A percentile compares a stretch with the other conserved stretches of the same genome.
Conservation (phyloP, 30 jellyfish, hydroid and myxozoan species). For the Calvadosia cruxmelitensis region DNA sequence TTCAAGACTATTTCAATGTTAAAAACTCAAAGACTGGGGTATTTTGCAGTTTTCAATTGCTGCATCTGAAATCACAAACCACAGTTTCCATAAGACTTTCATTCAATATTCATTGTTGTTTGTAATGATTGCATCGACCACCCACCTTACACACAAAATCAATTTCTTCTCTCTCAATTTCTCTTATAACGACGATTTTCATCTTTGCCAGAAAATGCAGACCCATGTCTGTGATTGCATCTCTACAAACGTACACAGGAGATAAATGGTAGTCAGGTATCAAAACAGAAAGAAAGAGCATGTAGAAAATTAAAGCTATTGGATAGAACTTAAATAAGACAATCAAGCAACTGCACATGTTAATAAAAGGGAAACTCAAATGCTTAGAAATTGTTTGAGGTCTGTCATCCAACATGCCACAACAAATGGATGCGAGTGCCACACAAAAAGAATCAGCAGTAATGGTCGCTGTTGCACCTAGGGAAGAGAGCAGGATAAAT, state of each 20-base stretch:
- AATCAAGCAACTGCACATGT: too few species aligned
- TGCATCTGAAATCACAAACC: too few species aligned
- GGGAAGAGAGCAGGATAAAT: too few species aligned
- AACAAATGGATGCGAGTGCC: background rate
- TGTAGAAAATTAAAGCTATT: too few species aligned
- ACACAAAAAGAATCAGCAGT: background rate
- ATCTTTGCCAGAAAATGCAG: conserved; percentile 91
- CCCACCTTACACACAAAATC: conserved; percentile 88
- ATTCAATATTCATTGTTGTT: too few species aligned
- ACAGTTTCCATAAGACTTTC: too few species aligned
- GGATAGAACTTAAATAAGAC: too few species aligned
- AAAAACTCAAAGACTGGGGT: too few species aligned
- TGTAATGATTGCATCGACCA: background rate
- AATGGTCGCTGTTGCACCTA: background rate
- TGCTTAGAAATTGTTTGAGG: background rate
- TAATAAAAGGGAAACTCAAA: too few species aligned
- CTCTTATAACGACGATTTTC: conserved; percentile 91
- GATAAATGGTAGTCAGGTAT: background rate
- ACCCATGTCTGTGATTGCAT: conserved; percentile 97
- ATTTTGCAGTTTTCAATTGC: too few species aligned
- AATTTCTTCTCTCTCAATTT: conserved; percentile 91
- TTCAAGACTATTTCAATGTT: background rate
- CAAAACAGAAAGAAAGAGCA: too few species aligned
- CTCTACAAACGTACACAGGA: conserved; percentile 32
- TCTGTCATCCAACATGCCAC: background rate